Evolutionary conservation across 2,113 vertebrate species (phyloP), one percentile per base, ranked within the genome.

Genomic region (Morone chrysops): DNA sequence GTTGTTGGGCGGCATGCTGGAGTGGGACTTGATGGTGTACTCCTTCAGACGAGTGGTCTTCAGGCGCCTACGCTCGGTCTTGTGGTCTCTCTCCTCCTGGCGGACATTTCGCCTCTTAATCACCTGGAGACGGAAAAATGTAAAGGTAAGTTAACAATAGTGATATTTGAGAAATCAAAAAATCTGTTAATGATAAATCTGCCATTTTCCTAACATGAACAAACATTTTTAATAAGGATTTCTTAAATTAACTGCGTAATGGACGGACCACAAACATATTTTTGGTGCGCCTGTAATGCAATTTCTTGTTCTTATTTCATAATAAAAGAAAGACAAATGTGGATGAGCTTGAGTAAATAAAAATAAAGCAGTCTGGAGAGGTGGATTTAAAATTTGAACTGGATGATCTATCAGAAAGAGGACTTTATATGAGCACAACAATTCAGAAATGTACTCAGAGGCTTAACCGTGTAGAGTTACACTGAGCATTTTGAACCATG

Each of bases 1-100:
- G 93, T 99, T 99, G 95, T 99, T 99, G 50, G 98, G 98, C 0
- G 98, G 98, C 98, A 99, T 99, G 95, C 98, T 99, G 16, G 98
- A 99, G 93, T 99, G 98, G 0, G 98, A 99, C 85, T 99, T 99
- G 94, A 99, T 98, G 87, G 98, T 99, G 95, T 99, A 99, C 90
- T 99, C 98, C 95, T 99, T 99, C 80, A 99, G 96, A 40, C 98
- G 98, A 0, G 98, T 97, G 0, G 98, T 98, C 94, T 97, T 98
- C 89, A 99, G 96, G 22, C 98, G 96, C 4, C 98, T 95, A 4
- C 98, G 96, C 91, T 99, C 98, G 0, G 97, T 93, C 82, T 97
- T 97, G 89, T 96, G 96, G 82, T 96, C 87, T 4, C 89, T 95
- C 80, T 99, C 97, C 77, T 99, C 98, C 0, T 94, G 96, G 16